A percentile compares a stretch with the other conserved stretches of the same genome.
phyloP scores from a whole-genome alignment of 2,113 vertebrate species.

The Syngnathus scovelli region DNA sequence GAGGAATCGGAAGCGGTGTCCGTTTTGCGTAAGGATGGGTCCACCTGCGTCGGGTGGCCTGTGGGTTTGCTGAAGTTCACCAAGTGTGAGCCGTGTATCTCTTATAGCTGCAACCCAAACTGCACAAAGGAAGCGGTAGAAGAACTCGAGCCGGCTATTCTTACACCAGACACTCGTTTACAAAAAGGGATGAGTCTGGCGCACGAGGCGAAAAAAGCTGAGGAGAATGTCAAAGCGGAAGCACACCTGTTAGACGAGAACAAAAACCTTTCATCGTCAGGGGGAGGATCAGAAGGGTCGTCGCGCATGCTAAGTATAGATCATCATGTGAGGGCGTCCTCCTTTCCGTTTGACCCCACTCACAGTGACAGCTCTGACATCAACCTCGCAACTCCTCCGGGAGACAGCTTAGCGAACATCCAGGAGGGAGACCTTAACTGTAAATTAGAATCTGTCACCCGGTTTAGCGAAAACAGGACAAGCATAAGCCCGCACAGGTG shows the following conservation, averaged over 20 bases:
- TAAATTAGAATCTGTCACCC: conserved; percentile 69
- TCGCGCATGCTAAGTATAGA: conserved; percentile 32
- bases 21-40: conserved; percentile 83
- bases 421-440: conserved; percentile 65
- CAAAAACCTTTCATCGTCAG: conserved; percentile 43
- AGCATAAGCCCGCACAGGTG: conserved; percentile 58
- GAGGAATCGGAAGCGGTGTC: conserved; percentile 43
- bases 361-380: conserved; percentile 56
- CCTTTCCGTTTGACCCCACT: conserved; percentile 50
- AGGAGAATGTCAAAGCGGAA: conserved; percentile 37
- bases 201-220: conserved; percentile 31
- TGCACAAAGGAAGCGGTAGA: conserved; percentile 65
- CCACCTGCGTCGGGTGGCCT: conserved; percentile 83
- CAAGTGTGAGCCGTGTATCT: conserved; percentile 83
- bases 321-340: conserved; percentile 25
- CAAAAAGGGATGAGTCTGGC: conserved; percentile 36
- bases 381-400: conserved; percentile 65
- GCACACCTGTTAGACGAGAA: conserved; percentile 53
- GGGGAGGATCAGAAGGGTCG: conserved; percentile 46
- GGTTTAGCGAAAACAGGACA: conserved; percentile 45
- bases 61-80: conserved; percentile 84
- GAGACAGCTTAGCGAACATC: conserved; percentile 64
- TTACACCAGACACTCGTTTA: conserved; percentile 32
- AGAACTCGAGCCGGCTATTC: conserved; percentile 30
- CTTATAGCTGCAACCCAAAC: conserved; percentile 89